phyloP scores from a whole-genome alignment of 1,140 invertebrate genomes.

The Cataglyphis hispanica region DNA sequence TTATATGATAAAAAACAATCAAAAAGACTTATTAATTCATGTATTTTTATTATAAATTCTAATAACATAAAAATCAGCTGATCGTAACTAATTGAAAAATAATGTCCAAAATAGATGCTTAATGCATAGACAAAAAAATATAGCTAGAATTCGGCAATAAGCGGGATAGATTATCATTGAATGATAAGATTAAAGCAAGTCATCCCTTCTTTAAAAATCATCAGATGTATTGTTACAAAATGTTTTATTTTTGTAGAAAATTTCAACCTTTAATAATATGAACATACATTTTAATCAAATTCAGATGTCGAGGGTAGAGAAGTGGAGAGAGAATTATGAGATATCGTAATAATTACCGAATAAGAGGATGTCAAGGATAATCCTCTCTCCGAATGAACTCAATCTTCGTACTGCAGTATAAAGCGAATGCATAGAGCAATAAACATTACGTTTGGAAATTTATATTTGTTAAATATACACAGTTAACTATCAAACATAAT shows the following conservation, averaged over 20 bases:
- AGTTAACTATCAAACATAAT: background rate
- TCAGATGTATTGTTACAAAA: background rate
- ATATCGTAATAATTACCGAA: slow-evolving; percentile 63
- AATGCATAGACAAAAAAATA: background rate
- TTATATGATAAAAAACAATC: background rate
- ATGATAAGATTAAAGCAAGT: slow-evolving; percentile 35
- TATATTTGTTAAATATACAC: background rate
- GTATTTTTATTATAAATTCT: slow-evolving; percentile 1
- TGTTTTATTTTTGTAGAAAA: background rate
- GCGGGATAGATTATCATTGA: slow-evolving; percentile 9
- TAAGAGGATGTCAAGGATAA: slow-evolving; percentile 74
- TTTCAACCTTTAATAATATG: slow-evolving; percentile 3
- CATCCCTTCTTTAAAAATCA: background rate
- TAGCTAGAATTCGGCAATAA: slow-evolving; percentile 1
- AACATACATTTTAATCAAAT: background rate
- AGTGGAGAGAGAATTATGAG: slow-evolving; percentile 4
- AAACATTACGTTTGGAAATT: slow-evolving; percentile 1
- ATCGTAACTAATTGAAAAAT: slow-evolving; percentile 1
- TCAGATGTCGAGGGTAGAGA: background rate
- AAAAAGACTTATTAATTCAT: background rate
- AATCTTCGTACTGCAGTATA: slow-evolving; percentile 7
- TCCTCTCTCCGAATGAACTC: slow-evolving; percentile 57
- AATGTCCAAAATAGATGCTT: background rate
- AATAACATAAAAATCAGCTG: background rate
- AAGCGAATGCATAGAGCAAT: background rate